Evolutionary conservation across 1,140 invertebrate genomes (phyloP).

Genomic region (Patella vulgata): DNA sequence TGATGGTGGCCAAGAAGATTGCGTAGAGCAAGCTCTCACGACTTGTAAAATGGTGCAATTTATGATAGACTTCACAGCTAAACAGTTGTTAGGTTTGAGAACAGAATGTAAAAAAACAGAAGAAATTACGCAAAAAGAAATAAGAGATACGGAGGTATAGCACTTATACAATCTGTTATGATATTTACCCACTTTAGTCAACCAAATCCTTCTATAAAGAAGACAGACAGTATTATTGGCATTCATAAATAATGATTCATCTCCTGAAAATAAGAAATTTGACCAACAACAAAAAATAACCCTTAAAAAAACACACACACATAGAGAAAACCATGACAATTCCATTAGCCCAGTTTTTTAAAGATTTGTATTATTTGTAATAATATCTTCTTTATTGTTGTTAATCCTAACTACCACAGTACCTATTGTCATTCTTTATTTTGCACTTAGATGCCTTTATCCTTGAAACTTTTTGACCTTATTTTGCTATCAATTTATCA

Average conservation of each 20-base stretch:
- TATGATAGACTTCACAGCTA: conserved; percentile 94
- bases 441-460: too few species aligned
- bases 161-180: too few species aligned
- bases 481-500: too few species aligned
- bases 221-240: not conserved
- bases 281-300: not conserved
- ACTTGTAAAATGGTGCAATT: conserved; percentile 75
- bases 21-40: conserved; percentile 57
- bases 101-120: conserved; percentile 91
- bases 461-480: too few species aligned
- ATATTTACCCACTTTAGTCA: too few species aligned
- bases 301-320: not conserved
- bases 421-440: too few species aligned
- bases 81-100: conserved; percentile 88
- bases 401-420: too few species aligned
- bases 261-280: not conserved
- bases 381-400: too few species aligned
- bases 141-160: conserved; percentile 91
- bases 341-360: too few species aligned
- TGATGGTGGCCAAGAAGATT: conserved; percentile 49
- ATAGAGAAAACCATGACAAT: not conserved
- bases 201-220: not conserved
- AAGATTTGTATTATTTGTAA: not conserved
- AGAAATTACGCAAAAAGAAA: conserved; percentile 94
- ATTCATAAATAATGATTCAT: conserved; percentile 5